A percentile compares a stretch with the other conserved stretches of the same genome.
These are phyloP conservation scores for Uria lomvia DNA, from an alignment of 2,113 vertebrate genomes.

Conservation along the genomic window DNA sequence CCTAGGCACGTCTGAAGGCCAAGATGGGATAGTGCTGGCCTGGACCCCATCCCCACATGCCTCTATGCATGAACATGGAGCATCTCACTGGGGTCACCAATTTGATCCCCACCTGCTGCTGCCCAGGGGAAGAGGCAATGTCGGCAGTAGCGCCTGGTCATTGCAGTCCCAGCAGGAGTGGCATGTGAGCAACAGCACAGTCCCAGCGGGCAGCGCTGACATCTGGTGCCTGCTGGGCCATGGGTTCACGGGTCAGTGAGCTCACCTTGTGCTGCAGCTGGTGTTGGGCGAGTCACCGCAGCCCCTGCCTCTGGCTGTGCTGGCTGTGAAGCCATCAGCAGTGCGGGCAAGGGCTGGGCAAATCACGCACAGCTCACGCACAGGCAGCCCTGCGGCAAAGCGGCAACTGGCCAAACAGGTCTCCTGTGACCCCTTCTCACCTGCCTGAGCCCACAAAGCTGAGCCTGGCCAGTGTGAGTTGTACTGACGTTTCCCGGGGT, in stretches of 20 bases:
- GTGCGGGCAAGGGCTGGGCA: neutral
- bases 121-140: neutral
- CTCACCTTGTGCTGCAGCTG: neutral
- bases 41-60: neutral
- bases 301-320: fast-evolving
- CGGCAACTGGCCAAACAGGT: neutral
- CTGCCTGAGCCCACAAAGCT: neutral
- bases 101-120: neutral
- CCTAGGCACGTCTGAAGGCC: neutral
- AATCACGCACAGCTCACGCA: neutral
- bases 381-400: neutral
- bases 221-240: fast-evolving
- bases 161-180: fast-evolving
- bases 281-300: fast-evolving
- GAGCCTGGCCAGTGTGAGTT: neutral
- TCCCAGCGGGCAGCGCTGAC: fast-evolving
- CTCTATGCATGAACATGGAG: neutral
- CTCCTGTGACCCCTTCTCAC: neutral
- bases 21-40: neutral
- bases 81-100: neutral
- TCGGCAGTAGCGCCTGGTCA: neutral
- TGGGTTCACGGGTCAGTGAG: neutral
- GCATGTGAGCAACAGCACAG: neutral
- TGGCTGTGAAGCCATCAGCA: neutral
- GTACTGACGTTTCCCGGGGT: neutral